Base-by-base conservation (phyloP, 92 coral and sea anemone genomes). In the Palythoa caribaeorum region DNA sequence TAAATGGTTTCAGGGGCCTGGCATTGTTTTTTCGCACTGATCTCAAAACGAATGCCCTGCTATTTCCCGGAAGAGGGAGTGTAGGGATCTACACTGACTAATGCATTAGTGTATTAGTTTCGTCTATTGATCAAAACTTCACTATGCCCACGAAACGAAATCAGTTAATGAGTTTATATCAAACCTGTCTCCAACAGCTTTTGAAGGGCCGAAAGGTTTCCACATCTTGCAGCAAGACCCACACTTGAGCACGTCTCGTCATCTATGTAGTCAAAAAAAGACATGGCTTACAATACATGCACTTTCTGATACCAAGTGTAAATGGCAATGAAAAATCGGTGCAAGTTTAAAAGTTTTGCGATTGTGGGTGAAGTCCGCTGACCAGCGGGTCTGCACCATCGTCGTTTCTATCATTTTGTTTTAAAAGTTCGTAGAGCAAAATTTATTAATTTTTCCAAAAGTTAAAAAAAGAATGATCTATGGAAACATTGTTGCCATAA, bases 191-290 rank as follows among this genome's bases (percentile, higher is more conserved):
- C 47, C 21, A 95, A 80, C 14, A 84, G 83, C 16, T 83, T 21
- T 50, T 65, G 84, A 20, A 95, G 84, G 3, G 79, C 48, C 38
- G 52, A 85, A 20, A 84, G 89, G 38, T 95, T 84, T 37, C 98
- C 98, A n/a, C 37, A 66, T 14, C 94, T 90, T 20, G 96, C 98
- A 54, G 92, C 93, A 65, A 83, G 74, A n/a, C 94, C 98, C 48
- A 91, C 92, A 53, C 73, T 79, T 52, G 96, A 91, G 38, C 90
- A 83, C 0, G 96, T 89, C 6, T 89, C 74, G 20, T 91, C 83
- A 74, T 93, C 96, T 44, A 87, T 84, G 11, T 94, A 92, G 71
- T 91, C 92, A 55, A 94, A 94, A 84, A 77, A 93, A 16, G 78
- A 88, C 80, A 78, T 35, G 0, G 85, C 92, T 78, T 84, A 83